Evolutionary conservation across 37 sponge, comb jelly and placozoan genomes (phyloP), one percentile per base, ranked within the genome.

Genomic region (Ianthella basta): DNA sequence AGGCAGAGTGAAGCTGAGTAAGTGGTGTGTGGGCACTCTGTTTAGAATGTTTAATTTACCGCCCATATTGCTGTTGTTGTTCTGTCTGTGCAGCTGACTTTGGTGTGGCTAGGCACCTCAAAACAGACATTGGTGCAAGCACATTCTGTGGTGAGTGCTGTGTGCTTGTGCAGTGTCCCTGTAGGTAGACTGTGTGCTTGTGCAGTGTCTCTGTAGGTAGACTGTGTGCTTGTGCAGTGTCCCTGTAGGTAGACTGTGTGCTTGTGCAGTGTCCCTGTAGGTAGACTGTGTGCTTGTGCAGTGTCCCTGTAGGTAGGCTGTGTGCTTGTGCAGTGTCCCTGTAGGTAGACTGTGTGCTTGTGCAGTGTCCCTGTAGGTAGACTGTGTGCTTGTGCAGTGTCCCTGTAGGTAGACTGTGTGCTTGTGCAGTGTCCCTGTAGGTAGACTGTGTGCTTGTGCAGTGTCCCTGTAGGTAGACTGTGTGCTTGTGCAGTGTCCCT

Each of bases 1-100:
- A 33, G 44, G 96, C 41, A 83, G 88, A 55, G 86, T 96, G 3
- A 96, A 96, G 66, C 85, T 96, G 21, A 93, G 96, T 90, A 73
- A 72, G 40, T 67, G 30, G 27, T 60, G 39, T 15, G 0, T n/a
- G 25, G 25, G 23, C 44, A 37, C 24, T 1, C 54, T 72, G 1
- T 79, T 29, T n/a, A 10, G n/a, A n/a, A n/a, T n/a, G n/a, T n/a
- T n/a, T n/a, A n/a, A n/a, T n/a, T n/a, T n/a, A n/a, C 27, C 41
- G 13, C 4, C 37, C 29, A 4, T 66, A 32, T 72, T 25, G 23
- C 35, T 72, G 75, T 72, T 4, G 37, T 72, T n/a, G 23, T 25
- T 72, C 14, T 72, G 37, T 72, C 4, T 72, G 75, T 13, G 37
- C 56, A 91, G 92, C 87, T 89, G 95, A 94, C 78, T 95, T 95